Percentiles rank a stretch among this genome's conserved stretches.
phyloP scores from a whole-genome alignment of 2,888 invertebrate species.

The Gisinianus flammeolus region DNA sequence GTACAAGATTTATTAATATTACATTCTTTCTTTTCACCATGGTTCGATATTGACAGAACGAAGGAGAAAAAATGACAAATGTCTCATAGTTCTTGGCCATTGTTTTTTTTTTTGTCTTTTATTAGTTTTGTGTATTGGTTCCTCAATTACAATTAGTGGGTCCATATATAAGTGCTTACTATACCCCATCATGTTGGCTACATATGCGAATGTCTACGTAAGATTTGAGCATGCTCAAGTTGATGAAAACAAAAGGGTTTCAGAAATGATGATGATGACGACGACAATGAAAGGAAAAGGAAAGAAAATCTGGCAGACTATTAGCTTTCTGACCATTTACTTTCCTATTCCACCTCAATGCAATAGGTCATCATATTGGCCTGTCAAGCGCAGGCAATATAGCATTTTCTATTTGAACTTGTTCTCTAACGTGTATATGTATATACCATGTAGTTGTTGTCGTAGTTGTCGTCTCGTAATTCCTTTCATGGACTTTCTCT shows the following conservation, averaged over 20 bases:
- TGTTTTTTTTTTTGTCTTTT: not conserved
- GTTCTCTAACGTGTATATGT: too few relatives aligned
- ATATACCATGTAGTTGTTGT: too few relatives aligned
- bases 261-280: not conserved
- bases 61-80: too few relatives aligned
- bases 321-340: constrained; percentile 43
- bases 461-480: not conserved
- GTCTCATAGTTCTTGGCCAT: too few relatives aligned
- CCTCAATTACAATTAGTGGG: too few relatives aligned
- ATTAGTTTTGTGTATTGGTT: too few relatives aligned
- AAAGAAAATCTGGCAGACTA: constrained; percentile 27
- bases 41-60: too few relatives aligned
- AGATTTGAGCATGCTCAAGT: not conserved
- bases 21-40: too few relatives aligned
- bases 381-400: constrained; percentile 41
- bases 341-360: constrained; percentile 20
- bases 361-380: not conserved
- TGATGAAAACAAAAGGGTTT: not conserved
- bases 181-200: too few relatives aligned
- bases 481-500: not conserved
- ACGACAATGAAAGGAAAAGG: constrained; percentile 14
- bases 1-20: too few relatives aligned
- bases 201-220: too few relatives aligned
- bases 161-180: too few relatives aligned
- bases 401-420: constrained; percentile 11